Evolutionary conservation across 2,797 vertebrate genomes (phyloP).

Genomic region (Mergus octosetaceus): DNA sequence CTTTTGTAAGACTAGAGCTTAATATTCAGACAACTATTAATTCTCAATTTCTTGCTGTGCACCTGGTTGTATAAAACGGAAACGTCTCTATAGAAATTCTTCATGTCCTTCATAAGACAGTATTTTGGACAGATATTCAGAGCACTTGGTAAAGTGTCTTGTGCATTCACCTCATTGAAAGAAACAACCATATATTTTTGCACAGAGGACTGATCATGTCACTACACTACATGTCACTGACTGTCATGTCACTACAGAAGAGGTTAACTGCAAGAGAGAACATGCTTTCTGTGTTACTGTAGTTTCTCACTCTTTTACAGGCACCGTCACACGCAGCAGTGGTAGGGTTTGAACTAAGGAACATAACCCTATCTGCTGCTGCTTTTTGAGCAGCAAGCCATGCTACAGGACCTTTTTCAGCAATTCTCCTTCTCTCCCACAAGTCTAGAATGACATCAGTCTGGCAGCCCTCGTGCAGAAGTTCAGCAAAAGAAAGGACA

Average conservation of each 20-base stretch:
- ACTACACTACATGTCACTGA: no score
- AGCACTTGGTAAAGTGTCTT: constrained; percentile 45
- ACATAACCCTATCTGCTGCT: constrained; percentile 77
- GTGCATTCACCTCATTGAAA: constrained; percentile 54
- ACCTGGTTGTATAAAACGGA: not conserved
- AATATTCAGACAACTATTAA: not conserved
- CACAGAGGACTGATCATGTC: constrained; percentile 19
- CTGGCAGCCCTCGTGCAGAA: constrained; percentile 75
- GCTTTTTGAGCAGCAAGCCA: constrained; percentile 81
- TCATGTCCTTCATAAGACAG: constrained; percentile 78
- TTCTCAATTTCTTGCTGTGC: not conserved
- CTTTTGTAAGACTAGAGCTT: constrained; percentile 6
- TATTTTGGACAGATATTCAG: constrained; percentile 77
- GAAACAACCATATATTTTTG: constrained; percentile 81
- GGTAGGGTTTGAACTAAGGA: constrained; percentile 66
- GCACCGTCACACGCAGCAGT: not conserved
- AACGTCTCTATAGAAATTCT: constrained; percentile 73
- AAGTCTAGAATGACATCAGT: constrained; percentile 79
- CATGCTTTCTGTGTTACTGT: constrained; percentile 75
- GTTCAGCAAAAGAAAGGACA: constrained; percentile 80
- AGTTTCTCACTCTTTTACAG: not conserved
- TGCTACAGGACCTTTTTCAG: constrained; percentile 80
- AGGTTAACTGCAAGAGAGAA: constrained; percentile 84
- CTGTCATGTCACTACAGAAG: constrained; percentile 78
- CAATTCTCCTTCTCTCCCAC: constrained; percentile 84